Base-by-base conservation (phyloP, 1,140 invertebrate species). In the Listronotus bonariensis region DNA sequence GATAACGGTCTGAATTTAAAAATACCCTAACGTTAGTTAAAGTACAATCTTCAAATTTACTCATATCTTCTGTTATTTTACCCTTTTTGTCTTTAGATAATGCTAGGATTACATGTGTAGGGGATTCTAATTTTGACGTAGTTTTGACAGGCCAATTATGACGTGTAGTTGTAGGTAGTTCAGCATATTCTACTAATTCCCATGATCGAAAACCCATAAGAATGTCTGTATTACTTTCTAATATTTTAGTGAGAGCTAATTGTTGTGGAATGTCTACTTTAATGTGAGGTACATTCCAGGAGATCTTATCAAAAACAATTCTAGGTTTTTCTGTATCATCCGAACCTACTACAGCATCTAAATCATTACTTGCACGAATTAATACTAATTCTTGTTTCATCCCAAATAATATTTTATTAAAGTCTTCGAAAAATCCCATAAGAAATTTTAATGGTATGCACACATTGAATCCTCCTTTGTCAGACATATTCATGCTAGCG, bases 261-360 rank as follows among this genome's bases (percentile, higher is more conserved):
- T 61, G 15, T 52, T 61, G 58, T 11, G 58, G 48, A 31, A 51
- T 52, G 6, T 26, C 36, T n/a, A 61, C 58, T 6, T 14, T 32
- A 45, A 57, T 31, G 14, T 57, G 55, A 32, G 55, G 55, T 31
- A 57, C 20, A 8, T 34, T 45, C 40, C 40, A 57, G 17, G 9
- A 57, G 8, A 57, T 5, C 31, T 57, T 57, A 15, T 14, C 14
- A 7, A 57, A 9, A 7, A 20, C 14, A 20, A 57, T 10, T 46
- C 32, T 43, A 8, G 43, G 43, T 31, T 12, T 45, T 57, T 57
- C 55, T 15, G 7, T 11, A 15, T 12, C 20, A 6, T 12, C 26
- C 6, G 40, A 17, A 20, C 8, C 26, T 14, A 31, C 26, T 32
- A 34, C 9, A 57, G 43, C 31, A 57, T 56, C 20, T 9, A 12